Evolutionary conservation across 1,140 invertebrate genomes (phyloP).

Genomic region (Lordiphosa mommai): DNA sequence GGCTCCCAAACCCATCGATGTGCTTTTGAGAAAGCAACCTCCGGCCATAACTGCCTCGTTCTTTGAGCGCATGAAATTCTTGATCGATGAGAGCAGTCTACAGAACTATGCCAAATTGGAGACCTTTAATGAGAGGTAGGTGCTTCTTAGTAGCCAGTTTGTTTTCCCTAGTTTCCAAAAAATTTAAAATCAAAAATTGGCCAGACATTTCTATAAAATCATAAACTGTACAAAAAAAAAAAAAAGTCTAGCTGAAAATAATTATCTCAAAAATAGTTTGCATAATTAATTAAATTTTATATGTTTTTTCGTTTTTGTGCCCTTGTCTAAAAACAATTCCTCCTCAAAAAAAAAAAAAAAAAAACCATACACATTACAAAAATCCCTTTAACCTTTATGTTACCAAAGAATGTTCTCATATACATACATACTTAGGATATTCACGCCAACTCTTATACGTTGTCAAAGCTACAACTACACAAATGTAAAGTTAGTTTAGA

Average conservation of each 20-base stretch:
- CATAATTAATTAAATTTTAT: slow-evolving; percentile 74
- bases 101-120: slow-evolving; percentile 97
- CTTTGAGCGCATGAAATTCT: slow-evolving; percentile 98
- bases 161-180: slow-evolving; percentile 29
- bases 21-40: slow-evolving; percentile 94
- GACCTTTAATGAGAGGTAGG: slow-evolving; percentile 98
- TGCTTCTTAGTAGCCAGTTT: slow-evolving; percentile 68
- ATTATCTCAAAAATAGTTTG: slow-evolving; percentile 70
- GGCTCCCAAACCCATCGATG: slow-evolving; percentile 95
- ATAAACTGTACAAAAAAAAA: slow-evolving; percentile 28
- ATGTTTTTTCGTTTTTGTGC: slow-evolving; percentile 76
- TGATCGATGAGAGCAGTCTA: slow-evolving; percentile 98
- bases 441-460: too few relatives aligned
- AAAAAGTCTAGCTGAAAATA: slow-evolving; percentile 59
- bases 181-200: slow-evolving; percentile 45
- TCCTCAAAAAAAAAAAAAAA: slow-evolving; percentile 29
- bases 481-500: too few relatives aligned
- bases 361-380: slow-evolving; percentile 34
- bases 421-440: too few relatives aligned
- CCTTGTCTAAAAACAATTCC: slow-evolving; percentile 75
- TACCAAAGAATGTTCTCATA: too few relatives aligned
- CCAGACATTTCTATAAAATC: slow-evolving; percentile 19
- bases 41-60: slow-evolving; percentile 97
- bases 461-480: too few relatives aligned
- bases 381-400: slow-evolving; percentile 31